Evolutionary conservation across 2,797 vertebrate genomes (phyloP), one percentile per base, ranked within the genome.

Genomic region (Scarus forsteni): DNA sequence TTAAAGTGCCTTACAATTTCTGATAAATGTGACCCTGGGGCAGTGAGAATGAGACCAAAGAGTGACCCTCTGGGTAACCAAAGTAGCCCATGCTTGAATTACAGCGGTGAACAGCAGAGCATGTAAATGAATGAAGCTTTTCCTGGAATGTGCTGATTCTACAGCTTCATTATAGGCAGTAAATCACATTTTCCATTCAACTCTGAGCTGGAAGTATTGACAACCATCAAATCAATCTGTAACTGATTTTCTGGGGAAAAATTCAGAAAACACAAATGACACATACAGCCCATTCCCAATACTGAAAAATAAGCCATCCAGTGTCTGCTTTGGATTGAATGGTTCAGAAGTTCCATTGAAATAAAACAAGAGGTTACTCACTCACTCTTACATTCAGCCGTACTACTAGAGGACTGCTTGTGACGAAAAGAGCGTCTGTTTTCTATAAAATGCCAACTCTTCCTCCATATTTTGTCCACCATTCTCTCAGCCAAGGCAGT

Each of bases 391-490:
- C 81, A 78, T 65, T 86, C 86, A 51, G 73, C 52, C 50, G 51
- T 9, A 44, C n/a, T 78, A 75, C 53, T 43, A 35, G 78, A 60
- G 1, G 75, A 59, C 49, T 54, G 80, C 65, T 82, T 88, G 49
- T 67, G 87, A 66, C 89, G 89, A 48, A 90, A 63, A 80, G 93
- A 92, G 34, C 85, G 79, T 77, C 86, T 87, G 77, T 70, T 85
- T 79, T 91, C 91, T 65, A 92, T 82, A 59, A 92, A 93, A 1
- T 85, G 83, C 85, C 91, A 94, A 61, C 79, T 92, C 84, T 87
- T 92, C 79, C 92, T 92, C 92, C 93, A 94, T 38, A 94, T 84
- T 74, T 92, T 92, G 88, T 94, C 92, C 84, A 92, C 83, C 92
- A 92, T 89, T 81, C 75, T 90, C 45, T 63, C 83, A 74, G 88